Base-by-base conservation (phyloP, 2,113 vertebrate species). In the Brienomyrus brachyistius region DNA sequence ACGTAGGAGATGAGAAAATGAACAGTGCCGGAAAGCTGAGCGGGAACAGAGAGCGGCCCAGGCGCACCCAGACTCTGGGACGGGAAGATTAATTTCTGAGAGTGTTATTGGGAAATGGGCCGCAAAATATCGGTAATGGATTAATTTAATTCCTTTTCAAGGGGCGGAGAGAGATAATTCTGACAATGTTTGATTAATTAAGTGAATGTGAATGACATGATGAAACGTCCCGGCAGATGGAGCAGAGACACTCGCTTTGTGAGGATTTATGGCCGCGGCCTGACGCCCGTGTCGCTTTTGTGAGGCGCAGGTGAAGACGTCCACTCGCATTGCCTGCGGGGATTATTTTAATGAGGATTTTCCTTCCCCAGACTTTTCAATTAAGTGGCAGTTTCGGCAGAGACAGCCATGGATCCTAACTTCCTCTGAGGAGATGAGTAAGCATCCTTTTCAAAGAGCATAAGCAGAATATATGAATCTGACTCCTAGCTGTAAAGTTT, bases 1-100 rank as follows among this genome's bases (percentile, higher is more conserved):
- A 90, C 3, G 3, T 91, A 89, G 43, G 92, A 91, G 93, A 93
- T 90, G 62, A 27, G 88, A 90, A 92, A n/a, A 90, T 5, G 89
- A 86, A 74, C 88, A 87, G 91, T 90, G 90, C 90, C 31, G 88
- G 84, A 66, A 91, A 89, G 89, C 74, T 89, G 51, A 89, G 91
- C 89, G 59, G 70, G 82, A 88, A 86, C 66, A 47, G 27, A 40
- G 52, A 54, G 56, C 82, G 10, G 85, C 83, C 89, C 70, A 89
- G 89, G 90, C 48, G 62, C 54, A 82, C 66, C 50, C 56, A 23
- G 89, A 23, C 86, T 50, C 88, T 86, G 77, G 86, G 88, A 89
- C 59, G 86, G 59, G 59, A 89, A 90, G 91, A 91, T 90, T 91
- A 82, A 91, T 91, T 86, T 87, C 83, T 47, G 35, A 88, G 83